These are phyloP conservation scores for Lates japonicus DNA, from an alignment of 2,797 vertebrate species.

Conservation along the genomic window DNA sequence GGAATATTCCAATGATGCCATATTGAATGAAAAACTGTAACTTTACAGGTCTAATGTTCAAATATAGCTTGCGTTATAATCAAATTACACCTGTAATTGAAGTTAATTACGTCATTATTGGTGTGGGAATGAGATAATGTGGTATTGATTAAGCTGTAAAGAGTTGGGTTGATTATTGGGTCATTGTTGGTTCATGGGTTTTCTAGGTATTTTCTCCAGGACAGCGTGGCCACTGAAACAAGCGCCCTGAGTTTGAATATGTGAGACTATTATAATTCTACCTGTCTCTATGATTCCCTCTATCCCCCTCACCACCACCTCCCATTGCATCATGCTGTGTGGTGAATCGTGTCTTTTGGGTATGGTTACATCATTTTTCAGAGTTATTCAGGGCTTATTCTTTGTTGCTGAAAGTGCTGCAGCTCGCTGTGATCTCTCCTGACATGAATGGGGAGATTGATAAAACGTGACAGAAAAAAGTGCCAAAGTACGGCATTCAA, in stretches of 20 bases:
- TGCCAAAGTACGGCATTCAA: neutral
- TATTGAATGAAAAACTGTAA: conserved; percentile 3
- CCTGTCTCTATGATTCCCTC: conserved; percentile 14
- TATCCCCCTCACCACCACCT: neutral
- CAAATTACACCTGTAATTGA: neutral
- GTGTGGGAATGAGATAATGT: conserved; percentile 28
- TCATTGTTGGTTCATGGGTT: conserved; percentile 19
- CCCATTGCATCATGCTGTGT: conserved; percentile 29
- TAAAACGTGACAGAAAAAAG: neutral
- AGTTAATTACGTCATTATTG: conserved; percentile 40
- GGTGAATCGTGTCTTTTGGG: neutral
- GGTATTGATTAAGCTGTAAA: conserved; percentile 22
- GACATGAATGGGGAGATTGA: conserved; percentile 5
- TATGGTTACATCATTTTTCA: conserved; percentile 23
- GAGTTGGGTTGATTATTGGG: conserved; percentile 4
- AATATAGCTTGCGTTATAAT: neutral
- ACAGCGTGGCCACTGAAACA: conserved; percentile 38
- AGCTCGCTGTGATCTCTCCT: neutral
- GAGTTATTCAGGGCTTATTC: conserved; percentile 31
- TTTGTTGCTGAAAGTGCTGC: conserved; percentile 18
- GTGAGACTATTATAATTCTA: conserved; percentile 13
- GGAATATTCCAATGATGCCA: neutral
- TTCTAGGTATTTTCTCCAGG: conserved; percentile 14
- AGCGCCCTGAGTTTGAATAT: conserved; percentile 50
- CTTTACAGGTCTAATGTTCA: conserved; percentile 29